Conservation (phyloP, 2,113 vertebrate genomes). For the Mus spicilegus region DNA sequence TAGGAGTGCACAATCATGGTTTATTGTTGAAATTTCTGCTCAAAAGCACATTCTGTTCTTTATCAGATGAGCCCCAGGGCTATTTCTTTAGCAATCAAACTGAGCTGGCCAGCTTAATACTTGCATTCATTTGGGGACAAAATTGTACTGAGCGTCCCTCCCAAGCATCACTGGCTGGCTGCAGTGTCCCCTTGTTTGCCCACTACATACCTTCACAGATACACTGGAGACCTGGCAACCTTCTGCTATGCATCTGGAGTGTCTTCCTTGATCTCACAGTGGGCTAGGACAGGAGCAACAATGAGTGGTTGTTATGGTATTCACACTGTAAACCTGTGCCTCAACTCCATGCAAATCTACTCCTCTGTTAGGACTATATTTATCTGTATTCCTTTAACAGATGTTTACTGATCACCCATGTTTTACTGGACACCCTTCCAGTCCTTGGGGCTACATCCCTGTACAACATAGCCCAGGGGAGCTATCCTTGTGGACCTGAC, state of each 20-base stretch:
- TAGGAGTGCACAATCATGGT: background rate
- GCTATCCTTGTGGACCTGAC: background rate
- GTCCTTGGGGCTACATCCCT: background rate
- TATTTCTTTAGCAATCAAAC: background rate
- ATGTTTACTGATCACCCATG: background rate
- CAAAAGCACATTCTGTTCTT: slow-evolving; percentile 14
- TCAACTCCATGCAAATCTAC: background rate
- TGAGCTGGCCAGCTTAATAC: background rate
- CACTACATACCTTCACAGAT: background rate
- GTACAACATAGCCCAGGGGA: background rate
- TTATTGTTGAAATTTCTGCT: background rate
- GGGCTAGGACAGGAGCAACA: background rate
- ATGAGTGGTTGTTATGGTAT: background rate
- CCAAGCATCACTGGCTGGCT: background rate
- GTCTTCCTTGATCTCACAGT: background rate
- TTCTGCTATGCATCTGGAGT: background rate
- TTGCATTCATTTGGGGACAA: background rate
- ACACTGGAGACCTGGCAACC: background rate
- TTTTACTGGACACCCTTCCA: background rate
- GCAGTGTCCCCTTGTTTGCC: background rate
- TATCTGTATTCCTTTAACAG: slow-evolving; percentile 2
- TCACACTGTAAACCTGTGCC: background rate
- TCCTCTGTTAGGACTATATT: background rate
- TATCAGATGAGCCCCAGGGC: background rate
- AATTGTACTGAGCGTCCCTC: background rate